Evolutionary conservation across 2,888 invertebrate species (phyloP), one percentile per base, ranked within the genome.

Genomic region (Polymixis flavicincta): DNA sequence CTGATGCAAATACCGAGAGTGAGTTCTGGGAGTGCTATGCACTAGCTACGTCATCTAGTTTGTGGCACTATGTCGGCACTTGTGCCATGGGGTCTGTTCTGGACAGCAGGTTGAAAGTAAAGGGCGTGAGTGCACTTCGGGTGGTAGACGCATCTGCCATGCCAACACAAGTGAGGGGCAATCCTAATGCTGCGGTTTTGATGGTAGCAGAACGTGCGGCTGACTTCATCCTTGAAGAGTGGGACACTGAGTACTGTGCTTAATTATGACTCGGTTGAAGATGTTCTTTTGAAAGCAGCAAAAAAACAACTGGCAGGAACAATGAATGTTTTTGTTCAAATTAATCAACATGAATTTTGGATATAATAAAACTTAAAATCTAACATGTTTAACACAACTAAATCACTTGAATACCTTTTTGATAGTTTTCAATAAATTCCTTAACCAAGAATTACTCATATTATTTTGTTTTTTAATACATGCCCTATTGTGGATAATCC

Each of bases 61-160:
- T 87, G 75, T 88, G 86, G 85, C 89, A 90, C 71, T 86, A 84
- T 48, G 59, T 65, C 25, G 85, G 89, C 19, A 86, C 87, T 45
- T 84, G 85, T 25, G 66, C 84, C 0, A 76, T 89, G 70, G 89
- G 88, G 0, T 45, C 54, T 9, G 89, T 89, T 5, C 71, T 88
- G 4, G 81, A 89, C 37, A 61, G 45, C 1, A 61, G 61, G 6
- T 28, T 87, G 48, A 48, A 57, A 8, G 88, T 89, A 1, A 78
- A 76, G 1, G 82, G 83, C 1, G 55, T 83, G 0, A 25, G 19
- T 0, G 61, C 63, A 4, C 59, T 89, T 5, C 84, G 84, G 14
- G 86, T 89, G 4, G 64, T 69, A 0, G 89, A 89, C 48, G 79
- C 87, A 5, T 85, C 86, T 48, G 52, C 79, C 9, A 54, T 88